Evolutionary conservation across 1,140 invertebrate species (phyloP).

Genomic region (Neoseiulus cucumeris): DNA sequence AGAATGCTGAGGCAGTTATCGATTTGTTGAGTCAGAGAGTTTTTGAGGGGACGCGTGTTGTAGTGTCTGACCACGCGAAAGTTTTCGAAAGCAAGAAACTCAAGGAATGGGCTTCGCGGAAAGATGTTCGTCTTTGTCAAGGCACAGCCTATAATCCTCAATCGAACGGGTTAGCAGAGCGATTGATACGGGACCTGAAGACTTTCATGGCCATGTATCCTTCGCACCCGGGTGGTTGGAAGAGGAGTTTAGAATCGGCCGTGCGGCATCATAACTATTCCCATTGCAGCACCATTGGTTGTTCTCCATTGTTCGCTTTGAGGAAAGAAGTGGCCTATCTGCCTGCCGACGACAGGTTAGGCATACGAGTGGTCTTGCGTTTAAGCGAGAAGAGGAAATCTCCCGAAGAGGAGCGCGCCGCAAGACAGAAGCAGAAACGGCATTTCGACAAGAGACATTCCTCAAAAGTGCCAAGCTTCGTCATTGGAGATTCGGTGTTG

Average conservation of each 20-base stretch:
- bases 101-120: too few species aligned
- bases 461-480: too few species aligned
- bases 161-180: not conserved
- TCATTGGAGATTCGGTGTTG: too few species aligned
- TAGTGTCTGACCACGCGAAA: not conserved
- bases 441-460: too few species aligned
- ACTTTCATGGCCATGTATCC: not conserved
- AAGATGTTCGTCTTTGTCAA: not conserved
- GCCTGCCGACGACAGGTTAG: too few species aligned
- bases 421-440: too few species aligned
- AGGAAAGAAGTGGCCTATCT: too few species aligned
- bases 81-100: not conserved
- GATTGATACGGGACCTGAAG: not conserved
- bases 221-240: not conserved
- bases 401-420: too few species aligned
- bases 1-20: not conserved
- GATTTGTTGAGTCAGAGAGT: not conserved
- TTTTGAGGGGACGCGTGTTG: not conserved
- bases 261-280: not conserved
- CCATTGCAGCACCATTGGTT: too few species aligned
- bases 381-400: too few species aligned
- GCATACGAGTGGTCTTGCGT: too few species aligned
- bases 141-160: not conserved
- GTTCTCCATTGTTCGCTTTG: too few species aligned
- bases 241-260: not conserved